These are phyloP conservation scores for Ennomos erosarius DNA, from an alignment of 2,888 invertebrate species.

Conservation along the genomic window DNA sequence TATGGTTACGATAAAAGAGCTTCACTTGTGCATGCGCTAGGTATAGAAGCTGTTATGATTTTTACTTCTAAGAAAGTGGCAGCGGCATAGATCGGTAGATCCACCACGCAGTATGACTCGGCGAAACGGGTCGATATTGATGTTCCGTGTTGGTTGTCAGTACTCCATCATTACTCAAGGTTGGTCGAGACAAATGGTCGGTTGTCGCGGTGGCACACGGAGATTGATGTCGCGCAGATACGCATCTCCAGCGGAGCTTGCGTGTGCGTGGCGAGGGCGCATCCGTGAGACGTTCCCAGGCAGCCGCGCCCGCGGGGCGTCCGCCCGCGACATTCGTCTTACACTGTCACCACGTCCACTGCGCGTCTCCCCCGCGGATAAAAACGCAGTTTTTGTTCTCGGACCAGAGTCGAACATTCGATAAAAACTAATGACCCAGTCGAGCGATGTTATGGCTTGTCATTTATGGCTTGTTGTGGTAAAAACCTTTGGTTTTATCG, in stretches of 20 bases:
- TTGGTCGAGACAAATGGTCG: constrained; percentile 55
- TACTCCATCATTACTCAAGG: constrained; percentile 55
- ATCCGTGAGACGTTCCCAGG: constrained; percentile 44
- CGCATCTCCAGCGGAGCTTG: constrained; percentile 56
- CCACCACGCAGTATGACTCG: constrained; percentile 37
- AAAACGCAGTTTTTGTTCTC: constrained; percentile 28
- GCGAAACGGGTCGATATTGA: constrained; percentile 39
- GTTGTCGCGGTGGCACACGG: constrained; percentile 30
- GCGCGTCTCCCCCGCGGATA: constrained; percentile 23
- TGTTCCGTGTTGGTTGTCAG: constrained; percentile 44
- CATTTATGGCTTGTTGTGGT: constrained; percentile 14
- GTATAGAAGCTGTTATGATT: too few species aligned
- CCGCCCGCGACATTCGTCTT: constrained; percentile 56
- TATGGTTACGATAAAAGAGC: too few species aligned
- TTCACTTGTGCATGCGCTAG: too few species aligned
- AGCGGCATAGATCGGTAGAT: neutral
- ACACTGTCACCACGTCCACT: constrained; percentile 68
- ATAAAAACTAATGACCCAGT: constrained; percentile 33
- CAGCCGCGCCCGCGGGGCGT: constrained; percentile 49
- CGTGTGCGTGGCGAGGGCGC: too few species aligned
- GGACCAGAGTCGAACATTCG: constrained; percentile 12
- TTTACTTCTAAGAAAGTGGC: neutral
- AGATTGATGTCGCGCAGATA: constrained; percentile 74
- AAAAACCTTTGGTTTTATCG: neutral
- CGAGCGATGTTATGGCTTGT: constrained; percentile 21